Evolutionary conservation across 2,888 invertebrate species (phyloP), one percentile per base, ranked within the genome.

Genomic region (Apamea epomidion): DNA sequence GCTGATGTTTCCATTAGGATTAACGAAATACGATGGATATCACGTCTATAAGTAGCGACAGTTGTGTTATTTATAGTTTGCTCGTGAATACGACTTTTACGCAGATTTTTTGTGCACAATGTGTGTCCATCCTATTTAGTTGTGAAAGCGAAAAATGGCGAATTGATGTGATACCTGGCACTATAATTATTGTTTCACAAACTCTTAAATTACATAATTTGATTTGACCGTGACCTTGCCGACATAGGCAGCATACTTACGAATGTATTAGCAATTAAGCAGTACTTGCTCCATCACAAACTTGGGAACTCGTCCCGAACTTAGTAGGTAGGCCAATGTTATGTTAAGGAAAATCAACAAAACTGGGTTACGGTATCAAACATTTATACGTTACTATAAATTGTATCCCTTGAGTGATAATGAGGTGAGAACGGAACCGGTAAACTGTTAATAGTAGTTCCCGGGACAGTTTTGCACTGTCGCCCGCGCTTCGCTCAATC

Each of bases 401-500:
- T 60, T 69, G 37, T 68, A 32, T 48, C 21, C 42, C 16, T 29
- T 10, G n/a, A 12, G 81, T 74, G 71, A 79, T 74, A 79, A 78
- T 68, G 48, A 72, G 32, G 58, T 83, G 86, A 81, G 72, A 76
- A 71, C 42, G 4, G 18, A 5, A 0, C 6, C 21, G 48, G 74
- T 51, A 42, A 54, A 64, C 68, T 14, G 54, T 69, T 60, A 37
- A 58, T 82, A 69, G 89, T 89, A 87, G 81, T 21, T 32, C 29
- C 58, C 37, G 78, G 82, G 81, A 83, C 91, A 90, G 91, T 91
- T 90, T 88, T 88, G 92, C 90, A 90, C 83, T 89, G 91, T 89
- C 90, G 90, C 91, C 82, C 85, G 87, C 87, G 88, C 87, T 84
- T 77, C 88, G 90, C 90, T 89, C 91, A 92, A 91, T 93, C 92